A percentile compares a stretch with the other conserved stretches of the same genome.
phyloP scores from a whole-genome alignment of 2,797 vertebrate genomes.

The Falco berigora region DNA sequence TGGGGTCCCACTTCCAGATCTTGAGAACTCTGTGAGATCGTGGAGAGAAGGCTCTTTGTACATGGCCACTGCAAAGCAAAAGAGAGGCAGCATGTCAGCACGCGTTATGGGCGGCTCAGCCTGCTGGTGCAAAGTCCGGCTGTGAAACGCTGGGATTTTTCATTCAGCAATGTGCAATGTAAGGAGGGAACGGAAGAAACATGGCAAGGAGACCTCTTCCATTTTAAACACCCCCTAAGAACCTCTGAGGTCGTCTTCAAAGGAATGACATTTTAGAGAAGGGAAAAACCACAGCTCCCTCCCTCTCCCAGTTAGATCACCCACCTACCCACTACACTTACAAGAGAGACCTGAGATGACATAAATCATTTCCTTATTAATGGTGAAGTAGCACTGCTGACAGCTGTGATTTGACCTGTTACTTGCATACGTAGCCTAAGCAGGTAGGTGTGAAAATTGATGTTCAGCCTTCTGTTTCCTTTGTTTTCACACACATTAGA shows the following conservation, averaged over 20 bases:
- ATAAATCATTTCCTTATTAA: neutral
- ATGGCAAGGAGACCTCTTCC: neutral
- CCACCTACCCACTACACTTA: neutral
- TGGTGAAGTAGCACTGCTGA: neutral
- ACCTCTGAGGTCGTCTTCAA: neutral
- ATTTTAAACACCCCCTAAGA: neutral
- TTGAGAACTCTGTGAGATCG: conserved; percentile 97
- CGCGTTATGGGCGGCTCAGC: rapidly evolving
- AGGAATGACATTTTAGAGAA: neutral
- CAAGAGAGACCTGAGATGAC: neutral
- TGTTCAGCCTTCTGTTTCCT: neutral
- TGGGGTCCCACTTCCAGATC: conserved; percentile 95
- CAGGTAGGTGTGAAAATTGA: neutral
- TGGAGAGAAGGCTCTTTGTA: conserved; percentile 99
- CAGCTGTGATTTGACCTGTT: neutral
- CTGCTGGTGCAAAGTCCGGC: neutral
- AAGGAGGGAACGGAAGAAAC: neutral
- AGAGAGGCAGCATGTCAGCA: neutral
- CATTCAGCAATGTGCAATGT: neutral
- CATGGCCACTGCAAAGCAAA: conserved; percentile 89
- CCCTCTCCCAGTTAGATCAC: neutral
- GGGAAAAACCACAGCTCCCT: neutral
- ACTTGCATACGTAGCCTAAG: neutral
- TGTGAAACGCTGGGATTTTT: rapidly evolving
- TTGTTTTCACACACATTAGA: neutral